Evolutionary conservation across 2,797 vertebrate species (phyloP), one percentile per base, ranked within the genome.

Genomic region (Rhynchonycteris naso): DNA sequence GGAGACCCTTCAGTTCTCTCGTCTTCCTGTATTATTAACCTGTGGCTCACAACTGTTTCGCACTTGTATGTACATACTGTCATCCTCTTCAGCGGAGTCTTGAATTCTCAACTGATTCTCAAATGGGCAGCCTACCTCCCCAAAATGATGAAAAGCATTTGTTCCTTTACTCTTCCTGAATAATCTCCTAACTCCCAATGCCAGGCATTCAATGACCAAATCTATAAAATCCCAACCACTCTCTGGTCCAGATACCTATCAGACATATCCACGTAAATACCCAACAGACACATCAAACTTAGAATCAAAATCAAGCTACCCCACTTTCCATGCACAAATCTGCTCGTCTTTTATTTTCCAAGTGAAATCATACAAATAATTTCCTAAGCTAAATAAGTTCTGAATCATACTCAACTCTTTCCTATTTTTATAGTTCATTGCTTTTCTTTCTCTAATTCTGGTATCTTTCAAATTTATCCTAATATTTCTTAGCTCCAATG

Each of bases 301-400:
- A 28, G 14, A 68, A 33, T 43, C 61, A 63, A 50, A 84, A 52
- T 50, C 35, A 88, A 83, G 83, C 43, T 74, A 24, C 74, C 35
- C 35, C 35, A 74, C 35, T 79, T 90, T 76, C n/a, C 33, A 84
- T 75, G 56, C 11, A 61, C 66, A 93, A 93, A 33, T 91, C 69
- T 87, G 38, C 13, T 85, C 13, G 61, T 72, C 76, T 58, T 86
- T 52, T 84, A 83, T 54, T 90, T 61, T 24, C 28, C 47, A 79
- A 90, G 43, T 93, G 92, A 72, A 90, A 82, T 22, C 21, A 71
- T 21, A 92, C 13, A 50, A 94, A 33, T 43, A 72, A 38, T 68
- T 74, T 30, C 61, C 24, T 3, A 83, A 63, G 24, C 47, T 88
- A 92, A 59, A 86, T 15, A 95, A 89, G 33, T 87, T 92, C 58